Conservation (phyloP, 2,113 vertebrate genomes). For the Tylochromis polylepis region DNA sequence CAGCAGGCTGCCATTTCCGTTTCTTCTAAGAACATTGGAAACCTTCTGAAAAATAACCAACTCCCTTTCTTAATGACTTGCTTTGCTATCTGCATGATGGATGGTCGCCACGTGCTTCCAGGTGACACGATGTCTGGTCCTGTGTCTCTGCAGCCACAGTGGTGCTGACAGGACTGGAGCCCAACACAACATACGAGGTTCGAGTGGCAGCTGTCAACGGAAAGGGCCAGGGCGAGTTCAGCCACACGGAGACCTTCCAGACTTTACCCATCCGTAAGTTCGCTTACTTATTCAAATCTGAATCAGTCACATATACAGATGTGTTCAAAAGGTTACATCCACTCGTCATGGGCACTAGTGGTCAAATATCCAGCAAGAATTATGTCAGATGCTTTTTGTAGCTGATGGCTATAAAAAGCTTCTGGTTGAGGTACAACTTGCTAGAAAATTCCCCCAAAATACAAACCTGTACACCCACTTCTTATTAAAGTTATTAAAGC, state of each 20-base stretch:
- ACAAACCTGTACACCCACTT: background rate
- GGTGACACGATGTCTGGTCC: background rate
- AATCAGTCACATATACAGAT: background rate
- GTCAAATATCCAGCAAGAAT: background rate
- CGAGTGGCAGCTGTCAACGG: slow-evolving; percentile 94
- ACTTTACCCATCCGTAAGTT: slow-evolving; percentile 95
- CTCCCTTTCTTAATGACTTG: background rate
- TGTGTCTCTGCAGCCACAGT: slow-evolving; percentile 78
- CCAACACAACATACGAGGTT: slow-evolving; percentile 95
- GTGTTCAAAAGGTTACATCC: background rate
- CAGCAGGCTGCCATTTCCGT: background rate
- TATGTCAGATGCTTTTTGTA: background rate
- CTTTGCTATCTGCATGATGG: background rate
- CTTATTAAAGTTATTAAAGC: background rate
- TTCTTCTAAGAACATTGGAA: background rate
- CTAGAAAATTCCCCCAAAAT: background rate
- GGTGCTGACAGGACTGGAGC: slow-evolving; percentile 87
- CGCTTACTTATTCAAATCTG: background rate
- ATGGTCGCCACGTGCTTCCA: background rate
- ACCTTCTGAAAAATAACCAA: background rate
- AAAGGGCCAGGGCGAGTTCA: slow-evolving; percentile 96
- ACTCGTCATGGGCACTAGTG: background rate
- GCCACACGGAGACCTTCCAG: slow-evolving; percentile 91
- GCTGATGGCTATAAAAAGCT: background rate
- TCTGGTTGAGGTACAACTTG: background rate